Conservation (phyloP, 53 echinoderm and acorn worm genomes). For the Patiria pectinifera region DNA sequence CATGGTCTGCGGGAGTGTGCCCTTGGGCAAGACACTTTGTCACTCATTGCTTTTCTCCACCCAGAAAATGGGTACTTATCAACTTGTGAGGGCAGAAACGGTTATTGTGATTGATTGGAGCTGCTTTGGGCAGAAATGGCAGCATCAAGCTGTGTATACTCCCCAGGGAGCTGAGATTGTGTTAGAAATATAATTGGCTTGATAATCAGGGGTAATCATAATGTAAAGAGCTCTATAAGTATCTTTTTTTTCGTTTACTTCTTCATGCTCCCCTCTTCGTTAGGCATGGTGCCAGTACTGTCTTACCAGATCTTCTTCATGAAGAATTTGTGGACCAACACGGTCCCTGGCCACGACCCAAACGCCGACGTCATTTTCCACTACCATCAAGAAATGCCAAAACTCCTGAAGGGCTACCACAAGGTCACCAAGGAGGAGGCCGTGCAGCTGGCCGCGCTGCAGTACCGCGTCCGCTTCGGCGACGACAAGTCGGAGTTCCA, state of each 20-base stretch:
- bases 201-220: no score
- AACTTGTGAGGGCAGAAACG: no score
- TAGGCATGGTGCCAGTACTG: slow-evolving; percentile 87
- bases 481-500: slow-evolving; percentile 94
- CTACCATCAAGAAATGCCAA: slow-evolving; percentile 98
- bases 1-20: no score
- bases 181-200: no score
- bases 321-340: slow-evolving; percentile 99
- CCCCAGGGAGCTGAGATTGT: no score
- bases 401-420: slow-evolving; percentile 97
- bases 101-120: no score
- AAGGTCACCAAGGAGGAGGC: slow-evolving; percentile 93
- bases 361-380: slow-evolving; percentile 97
- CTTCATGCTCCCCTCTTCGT: not conserved
- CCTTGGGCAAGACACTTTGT: no score
- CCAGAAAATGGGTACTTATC: no score
- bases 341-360: slow-evolving; percentile 97
- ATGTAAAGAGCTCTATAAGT: not conserved
- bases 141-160: no score
- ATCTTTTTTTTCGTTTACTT: not conserved
- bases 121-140: no score
- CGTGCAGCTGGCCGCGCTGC: slow-evolving; percentile 88
- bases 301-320: slow-evolving; percentile 99
- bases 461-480: slow-evolving; percentile 91
- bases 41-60: no score